These are phyloP conservation scores for Pantherophis guttatus DNA, from an alignment of 2,113 vertebrate species.

Conservation along the genomic window DNA sequence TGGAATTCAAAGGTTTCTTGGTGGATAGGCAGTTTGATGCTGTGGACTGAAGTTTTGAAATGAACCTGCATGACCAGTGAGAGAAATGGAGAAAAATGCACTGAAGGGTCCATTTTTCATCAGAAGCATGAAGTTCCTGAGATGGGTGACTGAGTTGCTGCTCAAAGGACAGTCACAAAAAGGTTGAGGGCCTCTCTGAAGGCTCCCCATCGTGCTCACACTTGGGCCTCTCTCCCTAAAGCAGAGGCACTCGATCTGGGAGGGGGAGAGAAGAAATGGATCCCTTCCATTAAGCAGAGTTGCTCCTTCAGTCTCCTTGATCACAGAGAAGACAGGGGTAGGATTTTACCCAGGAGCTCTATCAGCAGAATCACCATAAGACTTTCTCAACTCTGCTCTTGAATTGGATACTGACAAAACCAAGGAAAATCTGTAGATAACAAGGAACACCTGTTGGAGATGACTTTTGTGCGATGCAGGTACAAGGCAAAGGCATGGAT, in stretches of 20 bases:
- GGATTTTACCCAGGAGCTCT: background rate
- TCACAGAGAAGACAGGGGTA: background rate
- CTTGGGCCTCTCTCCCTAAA: background rate
- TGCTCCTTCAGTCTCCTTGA: background rate
- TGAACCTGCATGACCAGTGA: background rate
- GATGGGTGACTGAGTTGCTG: background rate
- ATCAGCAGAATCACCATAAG: background rate
- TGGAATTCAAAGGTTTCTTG: background rate
- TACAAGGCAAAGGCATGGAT: background rate
- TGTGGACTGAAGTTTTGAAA: background rate
- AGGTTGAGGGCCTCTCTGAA: background rate
- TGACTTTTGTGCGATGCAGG: background rate
- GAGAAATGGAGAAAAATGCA: background rate
- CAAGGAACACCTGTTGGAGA: background rate
- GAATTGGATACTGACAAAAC: background rate
- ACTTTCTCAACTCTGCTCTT: background rate
- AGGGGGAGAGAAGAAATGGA: background rate
- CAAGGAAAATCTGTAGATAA: background rate
- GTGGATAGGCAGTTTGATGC: background rate
- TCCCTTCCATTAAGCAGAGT: background rate
- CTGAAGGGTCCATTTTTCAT: background rate
- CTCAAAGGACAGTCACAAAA: background rate
- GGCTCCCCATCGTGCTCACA: background rate
- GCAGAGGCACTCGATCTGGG: background rate
- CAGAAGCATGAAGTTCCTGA: background rate